These are phyloP conservation scores for Squalus acanthias DNA, from an alignment of 2,797 vertebrate genomes.

Conservation along the genomic window DNA sequence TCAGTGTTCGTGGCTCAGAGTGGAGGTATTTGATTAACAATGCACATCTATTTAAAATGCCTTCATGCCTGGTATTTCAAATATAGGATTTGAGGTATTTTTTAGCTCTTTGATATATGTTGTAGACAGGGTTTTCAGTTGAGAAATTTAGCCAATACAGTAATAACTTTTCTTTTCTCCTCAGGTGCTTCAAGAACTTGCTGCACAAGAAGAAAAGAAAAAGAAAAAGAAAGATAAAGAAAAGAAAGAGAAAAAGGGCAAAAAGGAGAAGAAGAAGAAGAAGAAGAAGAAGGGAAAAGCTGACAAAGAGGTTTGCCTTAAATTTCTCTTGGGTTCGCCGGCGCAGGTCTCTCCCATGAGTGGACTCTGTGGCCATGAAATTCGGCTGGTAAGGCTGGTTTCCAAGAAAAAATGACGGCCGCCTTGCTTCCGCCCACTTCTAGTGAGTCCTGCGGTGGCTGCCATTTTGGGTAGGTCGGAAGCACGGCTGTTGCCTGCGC, in stretches of 20 bases:
- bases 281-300: constrained; percentile 42
- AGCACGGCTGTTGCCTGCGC: too few species aligned
- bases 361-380: neutral
- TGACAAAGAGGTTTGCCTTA: constrained; percentile 43
- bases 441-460: too few species aligned
- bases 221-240: constrained; percentile 49
- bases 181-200: constrained; percentile 63
- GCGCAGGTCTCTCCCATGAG: constrained; percentile 8
- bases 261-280: constrained; percentile 48
- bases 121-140: neutral
- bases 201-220: constrained; percentile 53
- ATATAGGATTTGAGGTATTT: neutral
- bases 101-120: neutral
- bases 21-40: neutral
- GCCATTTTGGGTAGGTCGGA: too few species aligned
- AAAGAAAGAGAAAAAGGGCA: constrained; percentile 47
- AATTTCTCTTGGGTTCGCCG: neutral
- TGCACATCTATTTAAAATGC: neutral
- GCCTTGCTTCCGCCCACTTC: too few species aligned
- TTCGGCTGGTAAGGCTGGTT: too few species aligned
- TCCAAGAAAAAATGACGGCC: too few species aligned
- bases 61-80: too few species aligned
- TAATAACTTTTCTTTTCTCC: constrained; percentile 31
- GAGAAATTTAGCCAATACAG: neutral
- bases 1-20: neutral